Evolutionary conservation across 30 jellyfish, hydroid and myxozoan species (phyloP).

Genomic region (Hydractinia symbiolongicarpus): DNA sequence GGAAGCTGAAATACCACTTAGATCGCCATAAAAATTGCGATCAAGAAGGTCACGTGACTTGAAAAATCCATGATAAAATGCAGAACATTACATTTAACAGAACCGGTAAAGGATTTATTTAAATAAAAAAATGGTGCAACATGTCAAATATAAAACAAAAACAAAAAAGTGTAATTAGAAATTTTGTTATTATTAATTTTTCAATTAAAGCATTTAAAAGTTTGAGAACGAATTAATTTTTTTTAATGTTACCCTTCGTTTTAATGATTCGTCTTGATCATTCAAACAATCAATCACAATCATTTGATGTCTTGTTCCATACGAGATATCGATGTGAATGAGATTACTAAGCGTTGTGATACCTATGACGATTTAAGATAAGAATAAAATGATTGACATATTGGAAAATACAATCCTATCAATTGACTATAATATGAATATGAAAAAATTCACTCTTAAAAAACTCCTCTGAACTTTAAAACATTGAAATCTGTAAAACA

Average conservation of each 20-base stretch:
- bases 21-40: no score
- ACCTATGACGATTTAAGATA: slow-evolving; percentile 36
- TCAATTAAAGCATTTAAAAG: no score
- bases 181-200: no score
- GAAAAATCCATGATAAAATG: no score
- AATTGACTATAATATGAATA: background rate
- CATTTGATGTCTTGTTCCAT: slow-evolving; percentile 73
- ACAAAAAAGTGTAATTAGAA: background rate
- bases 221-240: no score
- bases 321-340: slow-evolving; percentile 50
- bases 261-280: slow-evolving; percentile 83
- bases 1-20: no score
- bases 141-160: background rate
- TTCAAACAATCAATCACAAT: slow-evolving; percentile 74
- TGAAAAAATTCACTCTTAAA: no score
- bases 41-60: no score
- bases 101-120: no score
- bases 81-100: no score
- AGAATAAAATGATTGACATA: background rate
- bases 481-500: background rate
- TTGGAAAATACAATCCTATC: background rate
- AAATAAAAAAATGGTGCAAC: background rate
- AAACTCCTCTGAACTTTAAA: no score
- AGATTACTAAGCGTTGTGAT: slow-evolving; percentile 59
- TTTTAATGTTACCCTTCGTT: slow-evolving; percentile 73